Conservation (phyloP, 2,113 vertebrate species). For the Cnemophilus loriae region DNA sequence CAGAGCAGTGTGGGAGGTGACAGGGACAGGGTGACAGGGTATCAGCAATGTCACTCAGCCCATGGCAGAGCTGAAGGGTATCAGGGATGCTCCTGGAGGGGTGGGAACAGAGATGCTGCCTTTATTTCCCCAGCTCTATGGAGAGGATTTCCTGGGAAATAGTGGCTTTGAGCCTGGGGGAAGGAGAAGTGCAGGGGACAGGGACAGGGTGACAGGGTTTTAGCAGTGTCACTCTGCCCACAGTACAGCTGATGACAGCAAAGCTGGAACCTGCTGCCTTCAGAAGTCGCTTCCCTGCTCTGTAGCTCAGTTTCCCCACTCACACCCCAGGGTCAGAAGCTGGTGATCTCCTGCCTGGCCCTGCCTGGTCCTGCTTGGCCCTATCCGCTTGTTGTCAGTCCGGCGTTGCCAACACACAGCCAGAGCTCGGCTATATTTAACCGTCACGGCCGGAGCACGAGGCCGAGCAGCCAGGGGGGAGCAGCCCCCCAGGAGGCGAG, state of each 20-base stretch:
- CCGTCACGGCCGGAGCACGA: fast-evolving
- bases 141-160: not conserved
- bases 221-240: not conserved
- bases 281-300: not conserved
- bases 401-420: not conserved
- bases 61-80: not conserved
- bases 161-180: no score
- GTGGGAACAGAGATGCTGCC: not conserved
- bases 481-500: not conserved
- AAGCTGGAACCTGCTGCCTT: not conserved
- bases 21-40: not conserved
- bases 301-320: not conserved
- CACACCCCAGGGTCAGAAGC: fast-evolving
- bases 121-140: not conserved
- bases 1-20: not conserved
- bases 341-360: not conserved
- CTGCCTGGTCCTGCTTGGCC: not conserved
- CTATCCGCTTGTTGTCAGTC: not conserved
- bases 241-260: not conserved
- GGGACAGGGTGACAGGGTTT: not conserved
- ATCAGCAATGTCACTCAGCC: not conserved
- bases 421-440: not conserved
- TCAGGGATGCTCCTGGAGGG: not conserved
- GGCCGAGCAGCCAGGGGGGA: not conserved
- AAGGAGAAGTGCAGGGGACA: not conserved